phyloP scores from a whole-genome alignment of 1,140 invertebrate species.

The Drosophila paulistorum region DNA sequence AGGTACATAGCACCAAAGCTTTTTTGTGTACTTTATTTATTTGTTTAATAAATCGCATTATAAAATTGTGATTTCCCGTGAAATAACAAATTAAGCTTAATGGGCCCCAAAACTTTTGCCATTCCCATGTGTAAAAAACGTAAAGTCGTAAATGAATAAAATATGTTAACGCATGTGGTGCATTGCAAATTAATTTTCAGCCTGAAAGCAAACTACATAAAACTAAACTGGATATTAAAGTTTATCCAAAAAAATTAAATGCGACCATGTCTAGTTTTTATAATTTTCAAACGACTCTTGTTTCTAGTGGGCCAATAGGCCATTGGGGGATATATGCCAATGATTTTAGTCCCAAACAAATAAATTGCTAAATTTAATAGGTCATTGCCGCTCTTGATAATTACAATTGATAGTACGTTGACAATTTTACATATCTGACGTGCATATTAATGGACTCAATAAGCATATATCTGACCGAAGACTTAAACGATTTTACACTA shows the following conservation, averaged over 20 bases:
- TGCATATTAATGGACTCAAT: slow-evolving; percentile 52
- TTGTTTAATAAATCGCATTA: no score
- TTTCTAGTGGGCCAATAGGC: no score
- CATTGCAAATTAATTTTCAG: neutral
- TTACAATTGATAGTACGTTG: slow-evolving; percentile 14
- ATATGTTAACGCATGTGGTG: no score
- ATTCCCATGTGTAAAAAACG: neutral
- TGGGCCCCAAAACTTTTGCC: neutral
- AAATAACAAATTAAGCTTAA: neutral
- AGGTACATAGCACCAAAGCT: no score
- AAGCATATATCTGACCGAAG: no score
- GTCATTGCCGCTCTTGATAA: slow-evolving; percentile 54
- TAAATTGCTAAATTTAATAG: slow-evolving; percentile 49
- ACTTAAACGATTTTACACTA: no score
- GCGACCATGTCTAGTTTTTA: no score
- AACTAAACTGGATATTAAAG: neutral
- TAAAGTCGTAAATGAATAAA: no score
- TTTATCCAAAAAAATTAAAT: neutral
- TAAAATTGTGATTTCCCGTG: neutral
- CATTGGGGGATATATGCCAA: no score
- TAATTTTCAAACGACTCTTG: no score
- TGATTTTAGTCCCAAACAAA: slow-evolving; percentile 19
- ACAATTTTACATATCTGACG: slow-evolving; percentile 26
- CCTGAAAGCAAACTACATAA: slow-evolving; percentile 13
- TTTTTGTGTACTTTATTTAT: neutral